Conservation (phyloP, 2,888 invertebrate genomes). For the Macrophya annulata region DNA sequence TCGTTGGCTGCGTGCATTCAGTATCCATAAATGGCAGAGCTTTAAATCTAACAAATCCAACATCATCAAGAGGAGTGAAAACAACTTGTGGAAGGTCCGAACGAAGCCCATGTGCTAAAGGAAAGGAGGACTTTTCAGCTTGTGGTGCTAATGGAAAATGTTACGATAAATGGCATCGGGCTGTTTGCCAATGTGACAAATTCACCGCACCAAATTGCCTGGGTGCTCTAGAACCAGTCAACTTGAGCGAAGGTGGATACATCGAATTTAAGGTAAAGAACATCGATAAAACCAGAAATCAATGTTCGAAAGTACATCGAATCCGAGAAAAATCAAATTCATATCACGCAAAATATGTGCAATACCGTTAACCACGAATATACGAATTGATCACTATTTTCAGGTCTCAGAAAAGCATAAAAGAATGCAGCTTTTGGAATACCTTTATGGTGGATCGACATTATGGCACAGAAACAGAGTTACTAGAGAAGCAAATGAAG, state of each 20-base stretch:
- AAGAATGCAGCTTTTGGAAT: conserved; percentile 92
- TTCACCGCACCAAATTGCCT: conserved; percentile 91
- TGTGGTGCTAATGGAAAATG: conserved; percentile 88
- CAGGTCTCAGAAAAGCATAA: conserved; percentile 91
- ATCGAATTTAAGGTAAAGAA: conserved; percentile 84
- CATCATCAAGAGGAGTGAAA: conserved; percentile 87
- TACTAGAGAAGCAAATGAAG: conserved; percentile 67
- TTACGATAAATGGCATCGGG: conserved; percentile 91
- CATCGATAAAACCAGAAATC: conserved; percentile 54
- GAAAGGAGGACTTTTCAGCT: conserved; percentile 76
- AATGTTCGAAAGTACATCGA: background rate
- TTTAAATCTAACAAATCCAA: conserved; percentile 90
- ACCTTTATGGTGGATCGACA: conserved; percentile 88
- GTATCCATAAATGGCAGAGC: conserved; percentile 93
- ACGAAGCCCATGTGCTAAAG: conserved; percentile 83
- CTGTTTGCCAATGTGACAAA: conserved; percentile 87
- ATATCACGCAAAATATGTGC: background rate
- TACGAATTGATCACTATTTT: conserved; percentile 36
- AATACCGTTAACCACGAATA: background rate
- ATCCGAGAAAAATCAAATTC: background rate
- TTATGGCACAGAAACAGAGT: conserved; percentile 82
- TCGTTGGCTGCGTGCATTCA: conserved; percentile 96
- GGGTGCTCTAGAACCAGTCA: conserved; percentile 89
- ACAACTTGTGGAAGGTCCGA: conserved; percentile 89
- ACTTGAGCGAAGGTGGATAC: conserved; percentile 89